Base-by-base conservation (phyloP, 2,113 vertebrate genomes). In the Acrocephalus kingi region DNA sequence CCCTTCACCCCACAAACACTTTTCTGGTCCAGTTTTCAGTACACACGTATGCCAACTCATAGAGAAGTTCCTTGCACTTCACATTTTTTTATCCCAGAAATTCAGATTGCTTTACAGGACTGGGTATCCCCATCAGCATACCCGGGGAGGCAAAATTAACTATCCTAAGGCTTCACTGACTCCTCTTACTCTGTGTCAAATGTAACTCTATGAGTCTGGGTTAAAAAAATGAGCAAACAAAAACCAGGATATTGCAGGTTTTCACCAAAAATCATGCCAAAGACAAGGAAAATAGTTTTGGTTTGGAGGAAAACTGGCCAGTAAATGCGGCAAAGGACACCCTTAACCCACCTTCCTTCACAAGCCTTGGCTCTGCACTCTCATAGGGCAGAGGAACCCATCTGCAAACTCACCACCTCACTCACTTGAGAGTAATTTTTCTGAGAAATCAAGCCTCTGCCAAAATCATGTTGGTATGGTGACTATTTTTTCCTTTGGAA, bases 201-300 rank as follows among this genome's bases (percentile, higher is more conserved):
- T 63, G 18, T 12, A 67, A 56, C 15, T 73, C 3, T 33, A 33
- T 18, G 14, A 20, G 28, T 71, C 48, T 56, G 69, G 13, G 35
- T 82, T 48, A 17, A 82, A 92, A 92, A 87, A 95, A 86, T 33
- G 37, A 87, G 68, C 48, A 84, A 67, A 78, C 12, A 20, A 49
- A 84, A 75, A 91, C 13, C 37, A 82, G 52, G 22, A 75, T 89
- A 93, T 19, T 63, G 49, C 48, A 90, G 45, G 24, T 93, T 95
- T 93, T 75, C 41, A 68, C 48, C 14, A 84, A 77, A 86, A 90
- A 41, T 58, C 64, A 49, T 45, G 55, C 27, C 24, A 45, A 83
- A 74, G 49, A 59, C 7, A 10, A 37, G 11, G 27, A 75, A 15
- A 69, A 17, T 5, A 35, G 56, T 14, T 92, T 59, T 52, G 13